Conservation (phyloP, 2,113 vertebrate species). For the Hippolais icterina region DNA sequence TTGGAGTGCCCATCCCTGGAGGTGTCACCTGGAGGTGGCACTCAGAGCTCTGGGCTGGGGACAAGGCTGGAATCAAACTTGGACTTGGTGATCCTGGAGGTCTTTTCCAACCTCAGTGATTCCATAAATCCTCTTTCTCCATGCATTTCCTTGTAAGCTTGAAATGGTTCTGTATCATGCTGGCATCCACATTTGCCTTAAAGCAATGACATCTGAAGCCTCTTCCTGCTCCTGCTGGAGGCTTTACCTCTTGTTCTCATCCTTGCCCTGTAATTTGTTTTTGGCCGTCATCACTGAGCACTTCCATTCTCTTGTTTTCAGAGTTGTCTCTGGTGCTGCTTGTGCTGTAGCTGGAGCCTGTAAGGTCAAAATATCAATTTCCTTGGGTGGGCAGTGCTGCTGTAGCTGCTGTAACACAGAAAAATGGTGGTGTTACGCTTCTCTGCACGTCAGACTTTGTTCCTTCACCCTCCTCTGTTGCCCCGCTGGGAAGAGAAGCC, state of each 20-base stretch:
- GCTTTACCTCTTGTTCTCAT: background rate
- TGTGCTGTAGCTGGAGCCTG: background rate
- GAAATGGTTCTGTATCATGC: background rate
- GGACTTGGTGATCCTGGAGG: background rate
- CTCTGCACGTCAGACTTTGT: background rate
- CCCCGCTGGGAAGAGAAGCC: background rate
- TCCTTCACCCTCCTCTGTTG: background rate
- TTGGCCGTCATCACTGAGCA: background rate
- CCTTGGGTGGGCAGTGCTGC: background rate
- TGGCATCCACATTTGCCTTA: background rate
- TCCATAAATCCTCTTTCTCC: background rate
- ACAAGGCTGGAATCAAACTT: background rate
- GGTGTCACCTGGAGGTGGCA: background rate
- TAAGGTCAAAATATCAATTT: background rate
- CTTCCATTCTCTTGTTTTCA: background rate
- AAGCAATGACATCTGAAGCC: background rate
- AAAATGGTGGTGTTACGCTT: background rate
- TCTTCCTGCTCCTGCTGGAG: background rate
- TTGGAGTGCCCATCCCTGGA: background rate
- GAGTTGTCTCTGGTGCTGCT: background rate
- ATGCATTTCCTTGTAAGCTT: background rate
- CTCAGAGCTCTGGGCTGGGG: background rate
- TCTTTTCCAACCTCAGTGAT: accelerated
- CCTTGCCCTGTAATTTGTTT: background rate
- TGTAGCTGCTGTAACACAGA: background rate